Percentiles rank a stretch among this genome's conserved stretches.
These are phyloP conservation scores for Caenorhabditis briggsae DNA, from an alignment of 1,140 invertebrate genomes.

Conservation along the genomic window DNA sequence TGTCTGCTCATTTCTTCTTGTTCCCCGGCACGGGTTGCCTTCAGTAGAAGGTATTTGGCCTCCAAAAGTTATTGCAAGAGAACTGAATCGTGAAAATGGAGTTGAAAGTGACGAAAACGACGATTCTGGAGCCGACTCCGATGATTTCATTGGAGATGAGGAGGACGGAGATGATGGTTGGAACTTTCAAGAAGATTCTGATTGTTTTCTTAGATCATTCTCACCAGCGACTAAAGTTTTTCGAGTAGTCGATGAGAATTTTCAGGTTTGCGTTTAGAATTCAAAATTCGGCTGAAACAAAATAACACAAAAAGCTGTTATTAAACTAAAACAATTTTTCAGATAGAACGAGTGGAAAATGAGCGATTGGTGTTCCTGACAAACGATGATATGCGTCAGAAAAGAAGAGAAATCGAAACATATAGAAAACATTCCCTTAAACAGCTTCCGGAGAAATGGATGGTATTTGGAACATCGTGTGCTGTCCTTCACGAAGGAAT, in stretches of 20 bases:
- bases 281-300: too few species aligned
- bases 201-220: conserved; percentile 7
- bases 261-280: not conserved
- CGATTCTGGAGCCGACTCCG: conserved; percentile 11
- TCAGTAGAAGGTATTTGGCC: not conserved
- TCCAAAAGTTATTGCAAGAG: not conserved
- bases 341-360: conserved; percentile 21
- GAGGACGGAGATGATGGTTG: not conserved
- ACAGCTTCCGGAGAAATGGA: not conserved
- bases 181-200: not conserved
- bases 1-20: conserved; percentile 17
- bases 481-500: not conserved
- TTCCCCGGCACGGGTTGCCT: not conserved
- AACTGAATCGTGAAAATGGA: not conserved
- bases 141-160: not conserved
- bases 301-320: too few species aligned
- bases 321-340: not conserved
- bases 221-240: not conserved
- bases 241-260: not conserved
- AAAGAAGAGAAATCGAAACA: conserved; percentile 12
- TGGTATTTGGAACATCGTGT: not conserved
- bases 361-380: conserved; percentile 3
- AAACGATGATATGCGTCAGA: not conserved
- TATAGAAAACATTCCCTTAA: not conserved
- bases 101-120: not conserved